A percentile compares a stretch with the other conserved stretches of the same genome.
Evolutionary conservation across 2,797 vertebrate species (phyloP).

Genomic region (Numenius phaeopus): DNA sequence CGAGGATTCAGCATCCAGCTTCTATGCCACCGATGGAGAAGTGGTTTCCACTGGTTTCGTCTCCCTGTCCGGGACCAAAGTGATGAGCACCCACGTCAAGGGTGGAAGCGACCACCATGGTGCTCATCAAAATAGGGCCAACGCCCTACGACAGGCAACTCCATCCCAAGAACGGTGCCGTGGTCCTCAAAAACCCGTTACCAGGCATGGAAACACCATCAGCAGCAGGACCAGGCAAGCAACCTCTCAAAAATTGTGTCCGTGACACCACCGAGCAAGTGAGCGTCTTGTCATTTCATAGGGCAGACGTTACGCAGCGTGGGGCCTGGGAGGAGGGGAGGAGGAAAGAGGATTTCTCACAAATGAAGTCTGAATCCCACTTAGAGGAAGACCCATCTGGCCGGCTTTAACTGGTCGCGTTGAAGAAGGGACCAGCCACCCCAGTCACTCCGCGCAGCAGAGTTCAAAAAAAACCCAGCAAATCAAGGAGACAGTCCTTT

Average conservation of each 20-base stretch:
- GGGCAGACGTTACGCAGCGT: not conserved
- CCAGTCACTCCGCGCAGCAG: not conserved
- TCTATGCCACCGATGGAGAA: not conserved
- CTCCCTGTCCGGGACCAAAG: not conserved
- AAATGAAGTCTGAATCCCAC: not conserved
- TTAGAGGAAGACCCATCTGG: not conserved
- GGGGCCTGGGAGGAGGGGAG: not conserved
- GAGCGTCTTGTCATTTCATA: not conserved
- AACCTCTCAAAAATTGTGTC: not conserved
- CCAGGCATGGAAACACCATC: not conserved
- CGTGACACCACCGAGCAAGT: not conserved
- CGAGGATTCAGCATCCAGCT: not conserved
- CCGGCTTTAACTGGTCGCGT: not conserved
- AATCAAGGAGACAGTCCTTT: not conserved
- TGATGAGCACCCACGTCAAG: not conserved
- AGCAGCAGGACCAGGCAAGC: not conserved
- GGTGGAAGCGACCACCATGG: not conserved
- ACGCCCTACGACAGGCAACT: not conserved
- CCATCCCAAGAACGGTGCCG: not conserved
- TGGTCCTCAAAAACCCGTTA: not conserved
- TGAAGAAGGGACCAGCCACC: not conserved
- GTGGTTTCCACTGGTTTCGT: rapidly evolving
- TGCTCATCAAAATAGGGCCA: rapidly evolving
- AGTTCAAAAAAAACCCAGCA: not conserved
- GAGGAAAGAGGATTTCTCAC: not conserved